A percentile compares a stretch with the other conserved stretches of the same genome.
These are phyloP conservation scores for Argentina silus DNA, from an alignment of 2,797 vertebrate species.

Conservation along the genomic window DNA sequence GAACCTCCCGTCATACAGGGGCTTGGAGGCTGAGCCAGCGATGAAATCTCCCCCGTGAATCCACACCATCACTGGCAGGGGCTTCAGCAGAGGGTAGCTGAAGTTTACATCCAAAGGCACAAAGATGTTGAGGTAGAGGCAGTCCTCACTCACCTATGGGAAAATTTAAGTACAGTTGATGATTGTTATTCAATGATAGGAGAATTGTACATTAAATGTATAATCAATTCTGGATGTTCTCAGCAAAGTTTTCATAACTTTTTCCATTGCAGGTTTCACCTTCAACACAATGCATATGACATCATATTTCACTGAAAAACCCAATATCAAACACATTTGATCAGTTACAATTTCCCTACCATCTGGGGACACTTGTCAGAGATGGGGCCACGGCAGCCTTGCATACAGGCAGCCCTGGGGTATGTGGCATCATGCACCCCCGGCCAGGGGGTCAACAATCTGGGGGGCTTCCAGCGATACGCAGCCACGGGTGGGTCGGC, in stretches of 20 bases:
- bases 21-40: constrained; percentile 78
- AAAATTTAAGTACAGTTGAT: background rate
- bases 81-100: constrained; percentile 42
- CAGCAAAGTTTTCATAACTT: background rate
- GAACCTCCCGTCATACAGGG: constrained; percentile 79
- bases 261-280: background rate
- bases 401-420: constrained; percentile 75
- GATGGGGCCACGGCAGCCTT: constrained; percentile 66
- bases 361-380: constrained; percentile 63
- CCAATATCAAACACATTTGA: background rate
- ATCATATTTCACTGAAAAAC: background rate
- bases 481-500: constrained; percentile 75
- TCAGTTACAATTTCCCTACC: constrained; percentile 49
- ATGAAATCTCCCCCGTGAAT: constrained; percentile 83
- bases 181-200: too few species aligned
- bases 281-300: background rate
- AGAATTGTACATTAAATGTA: too few species aligned
- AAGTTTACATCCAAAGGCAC: constrained; percentile 71
- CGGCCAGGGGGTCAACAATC: constrained; percentile 63
- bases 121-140: constrained; percentile 80
- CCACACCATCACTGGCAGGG: constrained; percentile 80
- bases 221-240: background rate
- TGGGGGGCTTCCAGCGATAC: constrained; percentile 77
- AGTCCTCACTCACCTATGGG: constrained; percentile 80
- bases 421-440: constrained; percentile 73